Evolutionary conservation across 2,113 vertebrate species (phyloP), one percentile per base, ranked within the genome.

Genomic region (Prionailurus bengalensis): DNA sequence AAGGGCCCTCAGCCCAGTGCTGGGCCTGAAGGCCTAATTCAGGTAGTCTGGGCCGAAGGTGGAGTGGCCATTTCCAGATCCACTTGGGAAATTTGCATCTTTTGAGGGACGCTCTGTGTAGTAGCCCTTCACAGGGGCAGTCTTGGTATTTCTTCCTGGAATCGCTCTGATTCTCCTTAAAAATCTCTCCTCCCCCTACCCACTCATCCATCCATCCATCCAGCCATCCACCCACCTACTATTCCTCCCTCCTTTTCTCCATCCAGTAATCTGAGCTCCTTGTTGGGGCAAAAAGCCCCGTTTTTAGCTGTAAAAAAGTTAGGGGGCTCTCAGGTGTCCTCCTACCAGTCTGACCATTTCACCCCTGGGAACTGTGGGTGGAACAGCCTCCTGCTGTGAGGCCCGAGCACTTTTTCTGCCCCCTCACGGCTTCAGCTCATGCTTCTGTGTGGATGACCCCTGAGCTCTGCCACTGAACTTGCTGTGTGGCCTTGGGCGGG

Each of bases 121-220:
- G 5, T 27, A 58, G 25, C 48, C n/a, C 3, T 33, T 25, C 19
- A 8, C 33, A 29, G 13, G 17, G 42, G 33, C 19, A n/a, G 23
- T 73, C 79, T 95, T 61, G 36, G 71, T 89, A 39, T 45, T 36
- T 90, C 21, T 96, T 96, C 14, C 53, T 55, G 39, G 48, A 78
- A 68, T 88, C 29, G 63, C 21, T 25, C 5, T 73, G 23, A 7
- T 73, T 23, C n/a, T 82, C 11, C 63, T 80, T 45, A 78, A 33
- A 94, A 80, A n/a, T 48, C 27, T 63, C 17, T 17, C 17, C 27
- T 3, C 6, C 8, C 21, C 16, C 31, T 4, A 19, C 12, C 23
- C 6, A 19, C 12, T 36, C 5, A 51, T 42, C 42, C 42, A 42
- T 42, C 42, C 42, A 10, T 17, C 29, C 19, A 42, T 15, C 14